Evolutionary conservation across 2,113 vertebrate genomes (phyloP).

Genomic region (Sebastes fasciatus): DNA sequence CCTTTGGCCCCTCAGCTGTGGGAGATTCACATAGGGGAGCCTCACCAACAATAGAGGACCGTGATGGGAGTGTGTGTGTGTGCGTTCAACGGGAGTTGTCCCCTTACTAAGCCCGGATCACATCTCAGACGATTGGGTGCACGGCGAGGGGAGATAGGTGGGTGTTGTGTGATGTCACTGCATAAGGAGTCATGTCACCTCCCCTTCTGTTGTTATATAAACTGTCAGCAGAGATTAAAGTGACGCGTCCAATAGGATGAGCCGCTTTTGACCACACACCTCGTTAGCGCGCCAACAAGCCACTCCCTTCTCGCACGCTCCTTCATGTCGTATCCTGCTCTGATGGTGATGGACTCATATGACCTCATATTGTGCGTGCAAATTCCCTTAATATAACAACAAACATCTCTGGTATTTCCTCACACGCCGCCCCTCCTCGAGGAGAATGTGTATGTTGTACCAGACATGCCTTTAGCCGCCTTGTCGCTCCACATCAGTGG

Average conservation of each 20-base stretch:
- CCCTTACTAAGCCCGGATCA: conserved; percentile 47
- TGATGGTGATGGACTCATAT: not conserved
- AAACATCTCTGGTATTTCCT: not conserved
- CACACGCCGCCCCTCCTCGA: not conserved
- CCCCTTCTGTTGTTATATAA: conserved; percentile 78
- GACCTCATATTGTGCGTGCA: not conserved
- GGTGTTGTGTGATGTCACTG: conserved; percentile 70
- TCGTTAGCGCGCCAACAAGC: conserved; percentile 18
- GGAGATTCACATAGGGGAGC: conserved; percentile 50
- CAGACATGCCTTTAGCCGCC: not conserved
- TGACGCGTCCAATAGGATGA: conserved; percentile 75
- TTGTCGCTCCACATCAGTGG: conserved; percentile 47
- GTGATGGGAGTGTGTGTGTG: conserved; percentile 41
- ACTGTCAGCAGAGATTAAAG: conserved; percentile 73
- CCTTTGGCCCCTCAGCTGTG: conserved; percentile 41
- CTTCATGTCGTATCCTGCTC: not conserved
- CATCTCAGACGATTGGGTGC: conserved; percentile 57
- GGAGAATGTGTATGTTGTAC: conserved; percentile 2
- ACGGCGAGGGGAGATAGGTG: conserved; percentile 17
- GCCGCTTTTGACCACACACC: conserved; percentile 74
- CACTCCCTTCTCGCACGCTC: conserved; percentile 12
- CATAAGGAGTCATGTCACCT: conserved; percentile 54
- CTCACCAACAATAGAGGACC: conserved; percentile 49
- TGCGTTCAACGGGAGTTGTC: conserved; percentile 15
- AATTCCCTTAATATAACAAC: not conserved